Conservation (phyloP, 30 jellyfish, hydroid and myxozoan species). For the Hydractinia echinata region DNA sequence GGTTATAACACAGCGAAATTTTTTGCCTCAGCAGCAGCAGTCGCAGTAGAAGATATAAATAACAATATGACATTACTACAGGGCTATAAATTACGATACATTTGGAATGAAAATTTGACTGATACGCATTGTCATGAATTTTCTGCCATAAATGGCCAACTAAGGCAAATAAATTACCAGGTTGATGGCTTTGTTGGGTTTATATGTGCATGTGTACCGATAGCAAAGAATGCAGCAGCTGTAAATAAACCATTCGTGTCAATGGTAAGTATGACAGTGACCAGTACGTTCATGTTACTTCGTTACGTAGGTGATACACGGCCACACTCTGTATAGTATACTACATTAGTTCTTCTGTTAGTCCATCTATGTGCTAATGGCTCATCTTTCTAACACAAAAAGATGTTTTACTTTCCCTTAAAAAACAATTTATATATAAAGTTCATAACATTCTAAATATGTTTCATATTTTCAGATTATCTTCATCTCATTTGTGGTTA, state of each 20-base stretch:
- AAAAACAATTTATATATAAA: too few species aligned
- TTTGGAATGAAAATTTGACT: constrained; percentile 33
- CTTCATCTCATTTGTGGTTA: too few species aligned
- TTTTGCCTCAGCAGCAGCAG: constrained; percentile 84
- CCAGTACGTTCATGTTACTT: too few species aligned
- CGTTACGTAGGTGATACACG: too few species aligned
- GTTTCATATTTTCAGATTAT: too few species aligned
- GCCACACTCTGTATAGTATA: too few species aligned
- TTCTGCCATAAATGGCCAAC: constrained; percentile 44
- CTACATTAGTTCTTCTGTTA: too few species aligned
- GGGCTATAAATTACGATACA: constrained; percentile 44
- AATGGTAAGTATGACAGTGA: constrained; percentile 36
- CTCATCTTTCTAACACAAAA: too few species aligned
- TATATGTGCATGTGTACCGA: constrained; percentile 64
- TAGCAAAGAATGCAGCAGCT: constrained; percentile 85
- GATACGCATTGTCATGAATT: constrained; percentile 58
- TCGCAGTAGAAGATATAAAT: constrained; percentile 77
- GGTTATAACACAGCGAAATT: constrained; percentile 35
- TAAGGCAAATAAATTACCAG: constrained; percentile 36
- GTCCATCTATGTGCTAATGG: too few species aligned
- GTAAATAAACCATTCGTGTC: constrained; percentile 67
- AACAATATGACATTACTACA: constrained; percentile 40
- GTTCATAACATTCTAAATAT: too few species aligned
- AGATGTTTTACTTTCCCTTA: too few species aligned
- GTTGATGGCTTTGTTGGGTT: constrained; percentile 81